Conservation (phyloP, 2,113 vertebrate genomes). For the Microcebus lehilahytsara region DNA sequence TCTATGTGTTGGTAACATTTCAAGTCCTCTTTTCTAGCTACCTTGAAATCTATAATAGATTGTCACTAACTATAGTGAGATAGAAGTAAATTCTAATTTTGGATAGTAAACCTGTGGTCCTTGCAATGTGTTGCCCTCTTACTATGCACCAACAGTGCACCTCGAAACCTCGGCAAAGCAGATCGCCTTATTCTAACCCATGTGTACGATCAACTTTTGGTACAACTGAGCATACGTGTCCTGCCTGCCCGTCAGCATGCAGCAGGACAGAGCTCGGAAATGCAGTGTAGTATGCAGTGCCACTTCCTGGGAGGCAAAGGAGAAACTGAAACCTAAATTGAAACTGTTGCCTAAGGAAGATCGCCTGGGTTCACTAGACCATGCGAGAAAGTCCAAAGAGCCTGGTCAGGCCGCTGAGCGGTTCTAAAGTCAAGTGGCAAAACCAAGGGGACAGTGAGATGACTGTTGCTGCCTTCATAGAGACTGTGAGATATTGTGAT, state of each 20-base stretch:
- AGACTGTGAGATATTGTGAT: background rate
- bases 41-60: too few relatives aligned
- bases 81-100: too few relatives aligned
- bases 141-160: background rate
- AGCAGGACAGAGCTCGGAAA: background rate
- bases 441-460: background rate
- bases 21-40: too few relatives aligned
- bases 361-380: background rate
- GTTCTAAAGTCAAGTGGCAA: background rate
- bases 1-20: too few relatives aligned
- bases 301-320: background rate
- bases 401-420: background rate
- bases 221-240: background rate
- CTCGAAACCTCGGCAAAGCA: background rate
- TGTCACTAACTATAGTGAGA: too few relatives aligned
- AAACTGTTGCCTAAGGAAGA: background rate
- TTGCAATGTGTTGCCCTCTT: fast-evolving
- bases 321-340: background rate
- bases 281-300: fast-evolving
- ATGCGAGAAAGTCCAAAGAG: background rate
- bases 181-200: background rate
- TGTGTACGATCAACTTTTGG: background rate
- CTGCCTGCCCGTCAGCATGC: background rate
- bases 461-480: background rate
- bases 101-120: background rate